Evolutionary conservation across 2,113 vertebrate genomes (phyloP).

Genomic region (Dromaius novaehollandiae): DNA sequence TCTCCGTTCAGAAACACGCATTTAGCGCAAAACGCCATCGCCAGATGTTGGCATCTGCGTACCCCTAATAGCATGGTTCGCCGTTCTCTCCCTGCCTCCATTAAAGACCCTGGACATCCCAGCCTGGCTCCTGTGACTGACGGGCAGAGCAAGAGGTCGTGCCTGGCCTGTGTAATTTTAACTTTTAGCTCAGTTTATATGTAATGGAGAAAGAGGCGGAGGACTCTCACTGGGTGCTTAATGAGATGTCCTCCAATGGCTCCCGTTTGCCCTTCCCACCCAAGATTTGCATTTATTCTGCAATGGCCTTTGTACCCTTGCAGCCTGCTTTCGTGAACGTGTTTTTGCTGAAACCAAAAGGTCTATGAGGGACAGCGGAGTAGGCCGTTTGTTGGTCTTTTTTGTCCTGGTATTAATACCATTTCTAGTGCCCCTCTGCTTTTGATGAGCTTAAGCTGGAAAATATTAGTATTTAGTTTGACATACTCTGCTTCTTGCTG

Average conservation of each 20-base stretch:
- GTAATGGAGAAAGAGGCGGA: neutral
- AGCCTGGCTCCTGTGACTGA: neutral
- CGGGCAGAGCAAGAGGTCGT: neutral
- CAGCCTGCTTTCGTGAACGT: neutral
- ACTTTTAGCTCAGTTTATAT: neutral
- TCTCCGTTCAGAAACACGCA: rapidly evolving
- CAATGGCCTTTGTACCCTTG: neutral
- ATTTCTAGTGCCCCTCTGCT: neutral
- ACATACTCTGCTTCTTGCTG: neutral
- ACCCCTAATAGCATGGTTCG: neutral
- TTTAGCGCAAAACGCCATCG: neutral
- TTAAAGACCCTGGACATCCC: neutral
- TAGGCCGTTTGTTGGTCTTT: neutral
- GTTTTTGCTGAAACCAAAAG: neutral
- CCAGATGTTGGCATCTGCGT: neutral
- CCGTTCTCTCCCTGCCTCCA: neutral
- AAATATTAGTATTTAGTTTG: neutral
- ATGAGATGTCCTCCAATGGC: neutral
- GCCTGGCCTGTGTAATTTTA: neutral
- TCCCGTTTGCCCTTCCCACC: neutral
- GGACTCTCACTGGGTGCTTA: neutral
- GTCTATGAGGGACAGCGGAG: neutral
- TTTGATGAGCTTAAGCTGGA: neutral
- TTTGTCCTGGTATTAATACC: neutral
- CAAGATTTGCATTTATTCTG: neutral